These are phyloP conservation scores for Drepanosiphum platanoidis DNA, from an alignment of 2,888 invertebrate genomes.

Conservation along the genomic window DNA sequence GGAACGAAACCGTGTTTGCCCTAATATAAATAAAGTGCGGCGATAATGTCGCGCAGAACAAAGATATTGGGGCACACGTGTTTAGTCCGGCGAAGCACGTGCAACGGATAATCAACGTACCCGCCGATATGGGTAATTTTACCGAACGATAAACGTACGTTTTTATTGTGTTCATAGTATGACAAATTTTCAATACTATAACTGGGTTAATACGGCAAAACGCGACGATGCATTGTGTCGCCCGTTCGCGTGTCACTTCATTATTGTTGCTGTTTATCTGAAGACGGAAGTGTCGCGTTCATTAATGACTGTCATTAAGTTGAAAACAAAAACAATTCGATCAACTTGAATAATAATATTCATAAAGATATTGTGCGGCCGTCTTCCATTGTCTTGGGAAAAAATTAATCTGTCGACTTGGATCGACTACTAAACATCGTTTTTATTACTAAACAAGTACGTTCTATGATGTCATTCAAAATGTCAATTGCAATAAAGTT, in stretches of 20 bases:
- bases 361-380: background rate
- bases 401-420: too few relatives aligned
- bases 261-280: background rate
- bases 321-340: background rate
- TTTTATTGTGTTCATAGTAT: background rate
- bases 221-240: background rate
- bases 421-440: too few relatives aligned
- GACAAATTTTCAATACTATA: background rate
- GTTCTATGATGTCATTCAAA: too few relatives aligned
- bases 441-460: too few relatives aligned
- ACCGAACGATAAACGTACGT: too few relatives aligned
- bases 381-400: background rate
- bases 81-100: background rate
- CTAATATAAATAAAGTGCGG: background rate
- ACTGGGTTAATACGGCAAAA: background rate
- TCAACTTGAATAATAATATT: background rate
- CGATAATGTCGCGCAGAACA: background rate
- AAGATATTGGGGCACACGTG: conserved; percentile 9
- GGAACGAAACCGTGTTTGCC: background rate
- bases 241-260: background rate
- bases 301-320: background rate
- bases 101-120: background rate
- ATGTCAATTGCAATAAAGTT: too few relatives aligned
- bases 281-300: too few relatives aligned
- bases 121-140: background rate